These are phyloP conservation scores for Oligia fasciuncula DNA, from an alignment of 2,888 invertebrate genomes.

Conservation along the genomic window DNA sequence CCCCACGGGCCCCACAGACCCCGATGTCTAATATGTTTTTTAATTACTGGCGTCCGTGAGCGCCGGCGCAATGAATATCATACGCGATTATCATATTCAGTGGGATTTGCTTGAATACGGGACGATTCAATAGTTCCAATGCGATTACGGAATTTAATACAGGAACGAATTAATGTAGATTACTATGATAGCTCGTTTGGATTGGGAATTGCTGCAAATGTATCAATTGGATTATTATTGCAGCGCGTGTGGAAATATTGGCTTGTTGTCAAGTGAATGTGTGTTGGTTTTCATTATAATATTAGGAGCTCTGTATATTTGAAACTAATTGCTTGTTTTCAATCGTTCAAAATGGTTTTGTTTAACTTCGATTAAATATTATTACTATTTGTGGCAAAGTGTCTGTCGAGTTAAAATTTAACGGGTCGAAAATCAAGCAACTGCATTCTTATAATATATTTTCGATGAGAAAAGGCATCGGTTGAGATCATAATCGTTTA, in stretches of 20 bases:
- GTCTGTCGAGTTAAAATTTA: background rate
- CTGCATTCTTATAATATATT: background rate
- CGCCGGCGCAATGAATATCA: constrained; percentile 65
- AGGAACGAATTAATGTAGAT: constrained; percentile 75
- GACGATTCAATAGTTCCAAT: constrained; percentile 75
- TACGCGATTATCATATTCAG: constrained; percentile 78
- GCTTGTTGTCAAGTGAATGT: constrained; percentile 5
- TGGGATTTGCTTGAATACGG: constrained; percentile 75
- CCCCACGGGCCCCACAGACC: constrained; percentile 53
- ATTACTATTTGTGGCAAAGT: background rate
- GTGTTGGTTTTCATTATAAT: background rate
- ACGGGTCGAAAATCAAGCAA: background rate
- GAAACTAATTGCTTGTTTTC: background rate
- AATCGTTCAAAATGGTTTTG: background rate
- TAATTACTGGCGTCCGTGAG: constrained; percentile 76
- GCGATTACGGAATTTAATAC: constrained; percentile 72
- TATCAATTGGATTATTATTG: constrained; percentile 62
- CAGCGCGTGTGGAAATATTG: constrained; percentile 31
- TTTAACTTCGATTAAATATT: background rate
- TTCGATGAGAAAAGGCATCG: too few relatives aligned
- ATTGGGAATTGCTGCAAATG: constrained; percentile 60
- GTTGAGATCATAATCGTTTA: too few relatives aligned
- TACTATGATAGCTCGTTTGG: constrained; percentile 69
- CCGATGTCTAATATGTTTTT: constrained; percentile 81
- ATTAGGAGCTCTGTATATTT: background rate